Conservation (phyloP, 2,888 invertebrate genomes). For the Nephrotoma guestfalica region DNA sequence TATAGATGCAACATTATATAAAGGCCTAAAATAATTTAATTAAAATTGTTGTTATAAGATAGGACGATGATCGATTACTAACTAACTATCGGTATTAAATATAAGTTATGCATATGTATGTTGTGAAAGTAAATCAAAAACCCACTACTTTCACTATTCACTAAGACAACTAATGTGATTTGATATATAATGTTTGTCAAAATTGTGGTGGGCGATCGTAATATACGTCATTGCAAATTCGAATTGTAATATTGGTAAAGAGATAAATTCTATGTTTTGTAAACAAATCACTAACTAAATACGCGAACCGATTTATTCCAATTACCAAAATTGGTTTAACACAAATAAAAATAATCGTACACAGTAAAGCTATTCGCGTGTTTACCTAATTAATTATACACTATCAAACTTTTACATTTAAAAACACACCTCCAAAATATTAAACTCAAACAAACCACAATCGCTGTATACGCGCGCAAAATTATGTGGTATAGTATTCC, state of each 20-base stretch:
- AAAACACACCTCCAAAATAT: neutral
- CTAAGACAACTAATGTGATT: neutral
- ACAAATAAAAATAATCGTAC: neutral
- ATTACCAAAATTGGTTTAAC: neutral
- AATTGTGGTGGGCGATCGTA: neutral
- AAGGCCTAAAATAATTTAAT: no score
- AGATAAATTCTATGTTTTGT: neutral
- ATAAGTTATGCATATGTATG: neutral
- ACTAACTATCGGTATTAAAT: neutral
- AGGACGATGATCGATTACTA: neutral
- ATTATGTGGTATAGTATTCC: neutral
- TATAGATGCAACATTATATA: neutral
- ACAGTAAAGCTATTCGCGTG: neutral
- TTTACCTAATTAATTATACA: neutral
- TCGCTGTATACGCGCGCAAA: neutral
- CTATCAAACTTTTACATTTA: neutral
- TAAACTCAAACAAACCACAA: neutral
- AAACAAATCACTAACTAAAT: neutral
- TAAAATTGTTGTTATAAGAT: neutral
- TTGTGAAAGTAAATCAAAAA: neutral
- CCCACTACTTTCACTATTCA: neutral
- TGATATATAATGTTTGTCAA: neutral
- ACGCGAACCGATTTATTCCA: neutral
- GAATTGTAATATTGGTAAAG: neutral
- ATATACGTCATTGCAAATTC: neutral